A percentile compares a stretch with the other conserved stretches of the same genome.
Evolutionary conservation across 2,888 invertebrate species (phyloP).

Genomic region (Anticlea derivata): DNA sequence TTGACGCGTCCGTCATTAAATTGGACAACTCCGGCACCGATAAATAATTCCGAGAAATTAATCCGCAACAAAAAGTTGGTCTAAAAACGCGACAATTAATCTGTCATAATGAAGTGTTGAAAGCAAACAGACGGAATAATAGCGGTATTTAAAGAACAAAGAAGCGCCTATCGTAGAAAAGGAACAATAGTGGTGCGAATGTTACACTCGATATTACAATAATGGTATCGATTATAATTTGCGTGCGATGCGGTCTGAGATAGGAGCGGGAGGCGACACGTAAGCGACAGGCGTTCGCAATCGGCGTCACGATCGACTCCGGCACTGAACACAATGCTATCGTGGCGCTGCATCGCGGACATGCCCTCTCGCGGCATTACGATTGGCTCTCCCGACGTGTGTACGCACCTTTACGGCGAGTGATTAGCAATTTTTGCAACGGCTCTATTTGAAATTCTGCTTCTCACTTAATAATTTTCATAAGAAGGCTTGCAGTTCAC

Average conservation of each 20-base stretch:
- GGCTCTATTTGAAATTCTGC: slow-evolving; percentile 29
- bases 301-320: slow-evolving; percentile 77
- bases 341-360: slow-evolving; percentile 76
- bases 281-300: slow-evolving; percentile 79
- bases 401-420: slow-evolving; percentile 63
- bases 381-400: slow-evolving; percentile 68
- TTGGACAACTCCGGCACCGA: slow-evolving; percentile 50
- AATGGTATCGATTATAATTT: slow-evolving; percentile 84
- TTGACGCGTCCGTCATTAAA: slow-evolving; percentile 56
- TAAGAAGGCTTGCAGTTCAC: too few relatives aligned
- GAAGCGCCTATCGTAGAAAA: slow-evolving; percentile 52
- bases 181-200: slow-evolving; percentile 77
- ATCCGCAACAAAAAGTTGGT: slow-evolving; percentile 15
- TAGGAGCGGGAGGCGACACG: slow-evolving; percentile 75
- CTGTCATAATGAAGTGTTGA: slow-evolving; percentile 45
- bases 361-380: slow-evolving; percentile 77
- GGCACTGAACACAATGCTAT: slow-evolving; percentile 78
- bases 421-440: slow-evolving; percentile 67
- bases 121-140: slow-evolving; percentile 44
- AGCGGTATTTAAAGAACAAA: slow-evolving; percentile 46
- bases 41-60: slow-evolving; percentile 28
- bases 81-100: slow-evolving; percentile 37
- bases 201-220: slow-evolving; percentile 81
- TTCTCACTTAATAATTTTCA: too few relatives aligned
- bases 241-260: slow-evolving; percentile 79